Evolutionary conservation across 2,888 invertebrate genomes (phyloP), one percentile per base, ranked within the genome.

Genomic region (Cephus pygmeus): DNA sequence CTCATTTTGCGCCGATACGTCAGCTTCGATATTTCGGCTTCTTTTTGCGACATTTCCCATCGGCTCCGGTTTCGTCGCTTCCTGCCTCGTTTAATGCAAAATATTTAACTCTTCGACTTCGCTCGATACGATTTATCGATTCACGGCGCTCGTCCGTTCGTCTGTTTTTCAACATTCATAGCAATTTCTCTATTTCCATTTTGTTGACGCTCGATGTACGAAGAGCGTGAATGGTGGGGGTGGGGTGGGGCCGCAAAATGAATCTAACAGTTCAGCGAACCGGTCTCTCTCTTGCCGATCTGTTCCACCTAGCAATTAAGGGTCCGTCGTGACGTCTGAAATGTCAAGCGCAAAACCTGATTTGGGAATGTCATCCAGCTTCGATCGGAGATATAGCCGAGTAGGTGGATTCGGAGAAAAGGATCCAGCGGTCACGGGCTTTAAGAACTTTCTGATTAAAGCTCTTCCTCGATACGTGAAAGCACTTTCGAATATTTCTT

Each of bases 261-360:
- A 23, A 23, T 56, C 6, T 3, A 23, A 23, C 56, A 56, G 56
- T 56, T 56, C 23, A 23, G 56, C 56, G 23, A 56, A 56, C 56
- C 23, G 23, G 1, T 23, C 9, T 23, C 56, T 56, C 56, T 23
- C 23, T 56, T 23, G 23, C 56, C 56, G 9, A 56, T 56, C 56
- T 9, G 1, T 56, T 56, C 23, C 9, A 4, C 9, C 56, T 9
- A 9, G 56, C 23, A 85, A 85, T 85, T 83, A 84, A 82, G 81
- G 82, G 83, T 56, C 56, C 23, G 23, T 3, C 9, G 56, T 9
- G 80, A 71, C 79, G 79, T 76, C 77, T 80, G 84, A 87, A 87
- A 87, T 87, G 83, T 87, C 86, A 84, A 82, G 84, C 85, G 83
- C 82, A 85, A 85, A 87, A 88, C 87, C 86, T 85, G 86, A 86